Evolutionary conservation across 2,888 invertebrate species (phyloP), one percentile per base, ranked within the genome.

Genomic region (Copidosoma aretas): DNA sequence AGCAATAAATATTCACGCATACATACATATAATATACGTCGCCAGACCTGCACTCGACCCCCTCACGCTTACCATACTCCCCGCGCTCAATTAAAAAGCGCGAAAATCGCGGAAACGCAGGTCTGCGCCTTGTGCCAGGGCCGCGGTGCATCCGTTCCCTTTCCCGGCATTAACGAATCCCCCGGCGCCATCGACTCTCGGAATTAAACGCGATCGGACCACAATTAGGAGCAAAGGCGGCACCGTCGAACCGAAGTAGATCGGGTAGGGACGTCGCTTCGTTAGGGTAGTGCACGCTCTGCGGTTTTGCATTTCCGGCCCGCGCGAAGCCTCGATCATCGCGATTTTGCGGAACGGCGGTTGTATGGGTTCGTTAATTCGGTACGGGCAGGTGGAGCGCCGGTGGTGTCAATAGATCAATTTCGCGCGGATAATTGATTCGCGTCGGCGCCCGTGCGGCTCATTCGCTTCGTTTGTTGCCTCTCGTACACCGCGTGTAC

Each of bases 281-380:
- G 43, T 68, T 68, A 68, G n/a, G 15, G 58, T 60, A 67, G 64
- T 65, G 73, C 70, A 71, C 71, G 71, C 73, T 72, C 64, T 68
- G 73, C 70, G 72, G 70, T 71, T 72, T 64, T 64, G 62, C 67
- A 70, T 70, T 58, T 58, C 62, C 25, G 32, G 8, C 17, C 3
- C 17, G 43, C 51, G 46, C 24, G 58, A 43, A 25, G 64, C 56
- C 49, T 52, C 21, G 41, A 61, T 62, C 53, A 62, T 67, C 62
- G 19, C 52, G 21, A 39, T 25, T 25, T 19, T 52, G 60, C 22
- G 49, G 32, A 51, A 51, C 17, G 51, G 49, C 10, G 49, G 46
- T n/a, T 63, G 63, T 59, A 63, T 66, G 56, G 64, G 64, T 64
- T 64, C 70, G 70, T 71, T 71, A 71, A 71, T 64, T 65, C 61